These are phyloP conservation scores for Glossophaga mutica DNA, from an alignment of 2,797 vertebrate genomes.

Conservation along the genomic window DNA sequence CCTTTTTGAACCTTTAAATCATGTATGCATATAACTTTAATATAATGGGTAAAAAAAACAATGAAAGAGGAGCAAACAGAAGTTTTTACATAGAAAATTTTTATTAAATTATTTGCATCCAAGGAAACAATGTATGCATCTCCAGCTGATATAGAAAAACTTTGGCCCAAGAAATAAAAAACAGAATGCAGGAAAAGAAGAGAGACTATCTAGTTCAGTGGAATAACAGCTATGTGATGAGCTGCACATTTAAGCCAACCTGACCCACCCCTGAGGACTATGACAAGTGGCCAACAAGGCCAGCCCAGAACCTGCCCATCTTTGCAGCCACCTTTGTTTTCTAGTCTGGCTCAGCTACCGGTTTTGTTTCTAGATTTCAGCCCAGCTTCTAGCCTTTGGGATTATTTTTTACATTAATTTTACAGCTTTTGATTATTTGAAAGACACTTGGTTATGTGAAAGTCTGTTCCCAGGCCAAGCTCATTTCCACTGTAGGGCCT, in stretches of 20 bases:
- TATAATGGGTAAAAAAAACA: not conserved
- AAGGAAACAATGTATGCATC: not conserved
- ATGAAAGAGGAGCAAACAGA: not conserved
- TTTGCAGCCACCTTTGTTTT: not conserved
- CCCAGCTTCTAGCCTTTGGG: not conserved
- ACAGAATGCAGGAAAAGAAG: not conserved
- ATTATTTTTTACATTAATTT: not conserved
- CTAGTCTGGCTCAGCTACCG: not conserved
- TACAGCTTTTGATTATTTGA: not conserved
- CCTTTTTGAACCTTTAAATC: not conserved
- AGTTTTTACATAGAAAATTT: not conserved
- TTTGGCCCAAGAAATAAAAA: not conserved
- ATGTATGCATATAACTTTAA: not conserved
- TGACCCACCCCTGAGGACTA: not conserved
- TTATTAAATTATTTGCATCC: not conserved
- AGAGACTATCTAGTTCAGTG: not conserved
- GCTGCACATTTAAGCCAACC: not conserved
- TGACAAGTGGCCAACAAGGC: not conserved
- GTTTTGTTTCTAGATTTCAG: not conserved
- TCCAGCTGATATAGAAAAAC: not conserved
- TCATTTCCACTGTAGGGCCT: not conserved
- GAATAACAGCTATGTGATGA: not conserved
- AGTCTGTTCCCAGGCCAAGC: not conserved
- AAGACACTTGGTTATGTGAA: not conserved
- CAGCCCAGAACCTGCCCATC: not conserved